A percentile compares a stretch with the other conserved stretches of the same genome.
These are phyloP conservation scores for Microctonus brassicae DNA, from an alignment of 2,888 invertebrate species.

Conservation along the genomic window DNA sequence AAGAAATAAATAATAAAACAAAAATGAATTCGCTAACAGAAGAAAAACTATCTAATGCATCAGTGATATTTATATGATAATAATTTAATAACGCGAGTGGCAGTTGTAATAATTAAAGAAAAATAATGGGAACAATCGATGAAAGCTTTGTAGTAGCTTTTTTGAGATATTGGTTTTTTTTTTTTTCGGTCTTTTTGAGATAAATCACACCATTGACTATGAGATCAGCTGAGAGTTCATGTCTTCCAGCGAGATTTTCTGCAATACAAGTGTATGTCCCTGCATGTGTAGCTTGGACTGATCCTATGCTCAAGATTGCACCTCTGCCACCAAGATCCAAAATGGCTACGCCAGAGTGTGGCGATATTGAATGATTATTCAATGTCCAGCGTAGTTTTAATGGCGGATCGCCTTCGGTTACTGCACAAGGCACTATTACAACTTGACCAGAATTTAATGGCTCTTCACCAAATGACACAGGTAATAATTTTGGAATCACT, in stretches of 20 bases:
- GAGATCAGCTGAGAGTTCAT: constrained; percentile 72
- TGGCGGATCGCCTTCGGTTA: constrained; percentile 77
- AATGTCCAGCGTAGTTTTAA: constrained; percentile 76
- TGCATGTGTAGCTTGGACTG: constrained; percentile 73
- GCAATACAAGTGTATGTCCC: constrained; percentile 76
- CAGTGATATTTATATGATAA: neutral
- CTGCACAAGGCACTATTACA: constrained; percentile 74
- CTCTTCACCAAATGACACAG: constrained; percentile 75
- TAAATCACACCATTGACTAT: constrained; percentile 70
- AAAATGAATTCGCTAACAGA: neutral
- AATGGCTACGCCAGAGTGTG: constrained; percentile 71
- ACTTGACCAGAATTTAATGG: constrained; percentile 75
- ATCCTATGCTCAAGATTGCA: constrained; percentile 74
- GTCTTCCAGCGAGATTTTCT: constrained; percentile 73
- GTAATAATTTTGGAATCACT: constrained; percentile 67
- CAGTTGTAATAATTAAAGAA: neutral
- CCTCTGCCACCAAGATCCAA: constrained; percentile 77
- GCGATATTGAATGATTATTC: constrained; percentile 66
- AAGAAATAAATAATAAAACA: neutral
- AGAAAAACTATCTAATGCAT: constrained; percentile 2
- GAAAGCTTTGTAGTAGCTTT: constrained; percentile 21
- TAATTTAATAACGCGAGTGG: neutral
- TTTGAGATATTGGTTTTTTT: neutral
- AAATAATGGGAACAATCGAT: neutral
- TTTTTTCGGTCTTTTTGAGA: neutral